Percentiles rank a stretch among this genome's conserved stretches.
phyloP scores from a whole-genome alignment of 2,888 invertebrate species.

The Elysia crispata region DNA sequence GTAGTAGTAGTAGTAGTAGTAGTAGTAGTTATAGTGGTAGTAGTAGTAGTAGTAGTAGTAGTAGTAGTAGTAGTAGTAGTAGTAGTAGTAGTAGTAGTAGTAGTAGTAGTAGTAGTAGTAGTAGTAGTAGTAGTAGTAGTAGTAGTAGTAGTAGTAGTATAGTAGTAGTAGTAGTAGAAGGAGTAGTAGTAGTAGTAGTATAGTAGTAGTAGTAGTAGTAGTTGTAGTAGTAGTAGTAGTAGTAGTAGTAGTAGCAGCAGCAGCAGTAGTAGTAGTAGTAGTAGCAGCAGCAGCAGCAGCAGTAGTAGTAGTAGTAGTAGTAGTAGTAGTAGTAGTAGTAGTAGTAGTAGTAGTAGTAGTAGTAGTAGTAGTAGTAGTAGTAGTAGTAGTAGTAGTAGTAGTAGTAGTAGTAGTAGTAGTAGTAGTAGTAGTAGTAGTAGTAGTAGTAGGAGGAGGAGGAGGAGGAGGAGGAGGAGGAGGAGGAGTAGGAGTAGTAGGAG shows the following conservation, averaged over 20 bases:
- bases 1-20: slow-evolving; percentile 27
- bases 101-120: slow-evolving; percentile 43
- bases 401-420: slow-evolving; percentile 9
- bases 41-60: slow-evolving; percentile 30
- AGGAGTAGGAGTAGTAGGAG: neutral
- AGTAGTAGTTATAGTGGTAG: slow-evolving; percentile 27
- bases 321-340: neutral
- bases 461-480: too few species aligned
- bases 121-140: slow-evolving; percentile 30
- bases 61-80: slow-evolving; percentile 29
- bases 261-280: neutral
- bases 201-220: too few species aligned
- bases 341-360: slow-evolving; percentile 35
- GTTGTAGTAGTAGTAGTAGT: slow-evolving; percentile 29
- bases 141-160: slow-evolving; percentile 41
- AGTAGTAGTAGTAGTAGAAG: too few species aligned
- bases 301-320: neutral
- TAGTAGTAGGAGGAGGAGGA: too few species aligned
- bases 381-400: slow-evolving; percentile 6
- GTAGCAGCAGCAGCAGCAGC: too few species aligned
- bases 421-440: slow-evolving; percentile 4
- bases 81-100: slow-evolving; percentile 42
- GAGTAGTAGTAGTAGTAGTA: too few species aligned
- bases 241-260: slow-evolving; percentile 18
- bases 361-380: slow-evolving; percentile 31